These are phyloP conservation scores for Sycophaga agraensis DNA, from an alignment of 1,140 invertebrate species.

Conservation along the genomic window DNA sequence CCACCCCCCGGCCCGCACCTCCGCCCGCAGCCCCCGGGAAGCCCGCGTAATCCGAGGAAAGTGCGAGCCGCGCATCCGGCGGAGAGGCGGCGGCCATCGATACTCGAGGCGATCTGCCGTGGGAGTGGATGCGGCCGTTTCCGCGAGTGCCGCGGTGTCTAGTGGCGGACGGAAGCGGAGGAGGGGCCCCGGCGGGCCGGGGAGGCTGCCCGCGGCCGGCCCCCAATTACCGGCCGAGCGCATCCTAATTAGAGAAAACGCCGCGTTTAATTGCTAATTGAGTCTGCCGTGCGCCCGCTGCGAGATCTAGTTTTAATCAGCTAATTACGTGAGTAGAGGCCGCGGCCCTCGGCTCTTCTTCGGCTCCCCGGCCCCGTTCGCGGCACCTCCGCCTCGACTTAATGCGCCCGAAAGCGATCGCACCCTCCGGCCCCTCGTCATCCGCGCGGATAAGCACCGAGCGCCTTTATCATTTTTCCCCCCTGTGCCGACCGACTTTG, in stretches of 20 bases:
- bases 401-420: no score
- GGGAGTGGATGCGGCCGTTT: conserved; percentile 48
- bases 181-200: no score
- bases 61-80: conserved; percentile 34
- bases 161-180: no score
- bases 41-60: conserved; percentile 46
- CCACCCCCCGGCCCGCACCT: no score
- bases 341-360: conserved; percentile 52
- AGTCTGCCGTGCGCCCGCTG: conserved; percentile 65
- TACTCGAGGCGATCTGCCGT: conserved; percentile 38
- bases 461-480: no score
- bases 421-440: no score
- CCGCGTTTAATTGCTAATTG: conserved; percentile 68
- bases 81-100: conserved; percentile 48
- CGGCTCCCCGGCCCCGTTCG: no score
- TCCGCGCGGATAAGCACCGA: no score
- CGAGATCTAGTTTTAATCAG: conserved; percentile 67
- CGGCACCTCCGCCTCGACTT: no score
- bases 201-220: no score
- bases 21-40: no score
- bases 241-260: conserved; percentile 67
- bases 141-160: conserved; percentile 36
- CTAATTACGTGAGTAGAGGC: conserved; percentile 65
- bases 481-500: no score
- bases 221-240: conserved; percentile 63